Percentiles rank a stretch among this genome's conserved stretches.
These are phyloP conservation scores for Eubasilissa regina DNA, from an alignment of 1,140 invertebrate species.

Conservation along the genomic window DNA sequence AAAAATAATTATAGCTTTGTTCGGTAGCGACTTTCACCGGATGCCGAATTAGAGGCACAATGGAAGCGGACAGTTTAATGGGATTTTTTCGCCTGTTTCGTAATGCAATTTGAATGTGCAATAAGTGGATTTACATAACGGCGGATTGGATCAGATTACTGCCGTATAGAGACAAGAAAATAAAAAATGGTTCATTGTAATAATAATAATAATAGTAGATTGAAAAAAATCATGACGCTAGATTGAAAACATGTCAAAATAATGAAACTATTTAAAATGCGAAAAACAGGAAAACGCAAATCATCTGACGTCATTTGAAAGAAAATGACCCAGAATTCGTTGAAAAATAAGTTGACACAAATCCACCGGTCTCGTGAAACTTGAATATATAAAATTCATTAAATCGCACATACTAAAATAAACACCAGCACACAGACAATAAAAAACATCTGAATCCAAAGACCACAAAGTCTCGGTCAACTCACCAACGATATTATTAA, in stretches of 20 bases:
- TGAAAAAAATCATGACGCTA: no score
- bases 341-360: constrained; percentile 1
- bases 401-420: no score
- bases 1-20: not conserved
- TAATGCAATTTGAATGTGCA: constrained; percentile 26
- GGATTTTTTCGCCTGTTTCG: constrained; percentile 37
- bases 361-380: not conserved
- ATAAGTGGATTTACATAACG: constrained; percentile 12
- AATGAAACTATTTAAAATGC: no score
- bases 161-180: not conserved
- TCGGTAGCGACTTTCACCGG: constrained; percentile 36
- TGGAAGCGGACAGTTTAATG: not conserved
- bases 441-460: no score
- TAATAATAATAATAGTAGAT: no score
- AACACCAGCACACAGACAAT: no score
- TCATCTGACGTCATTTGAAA: constrained; percentile 3
- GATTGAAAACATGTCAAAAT: no score
- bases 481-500: constrained; percentile 9
- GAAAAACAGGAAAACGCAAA: constrained; percentile 10
- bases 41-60: constrained; percentile 26
- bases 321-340: not conserved
- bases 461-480: not conserved
- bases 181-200: not conserved
- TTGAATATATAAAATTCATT: not conserved
- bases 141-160: not conserved